Conservation (phyloP, 1,140 invertebrate genomes). For the Portunus trituberculatus region DNA sequence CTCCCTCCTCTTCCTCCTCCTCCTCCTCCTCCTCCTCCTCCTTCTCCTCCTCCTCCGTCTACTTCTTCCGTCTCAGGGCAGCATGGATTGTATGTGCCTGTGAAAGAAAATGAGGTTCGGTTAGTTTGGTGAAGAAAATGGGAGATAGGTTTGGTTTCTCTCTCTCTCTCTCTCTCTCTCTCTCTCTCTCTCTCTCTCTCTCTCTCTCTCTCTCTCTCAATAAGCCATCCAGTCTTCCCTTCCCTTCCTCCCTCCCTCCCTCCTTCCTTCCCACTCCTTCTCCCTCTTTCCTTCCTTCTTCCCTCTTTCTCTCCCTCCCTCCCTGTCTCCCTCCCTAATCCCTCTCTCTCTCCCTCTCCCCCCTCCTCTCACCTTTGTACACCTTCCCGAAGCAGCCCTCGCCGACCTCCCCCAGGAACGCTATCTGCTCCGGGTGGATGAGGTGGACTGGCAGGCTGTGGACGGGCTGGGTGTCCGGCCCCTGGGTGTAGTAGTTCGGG, state of each 20-base stretch:
- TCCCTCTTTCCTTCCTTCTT: neutral
- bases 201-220: neutral
- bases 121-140: neutral
- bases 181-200: neutral
- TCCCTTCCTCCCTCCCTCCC: neutral
- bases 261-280: neutral
- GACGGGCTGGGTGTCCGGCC: slow-evolving; percentile 47
- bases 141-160: neutral
- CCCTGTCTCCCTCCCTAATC: neutral
- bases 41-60: neutral
- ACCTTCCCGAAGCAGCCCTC: slow-evolving; percentile 92
- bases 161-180: neutral
- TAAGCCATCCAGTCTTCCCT: neutral
- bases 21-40: neutral
- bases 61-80: neutral
- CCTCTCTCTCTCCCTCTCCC: neutral
- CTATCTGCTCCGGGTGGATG: slow-evolving; percentile 66
- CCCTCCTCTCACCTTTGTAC: slow-evolving; percentile 71
- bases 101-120: neutral
- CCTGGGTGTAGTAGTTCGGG: slow-evolving; percentile 71
- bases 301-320: neutral
- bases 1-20: neutral
- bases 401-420: slow-evolving; percentile 90
- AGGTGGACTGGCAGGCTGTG: slow-evolving; percentile 59
- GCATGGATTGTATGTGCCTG: neutral